Percentiles rank a stretch among this genome's conserved stretches.
Evolutionary conservation across 2,113 vertebrate species (phyloP).

Genomic region (Notarius quadriscutis): DNA sequence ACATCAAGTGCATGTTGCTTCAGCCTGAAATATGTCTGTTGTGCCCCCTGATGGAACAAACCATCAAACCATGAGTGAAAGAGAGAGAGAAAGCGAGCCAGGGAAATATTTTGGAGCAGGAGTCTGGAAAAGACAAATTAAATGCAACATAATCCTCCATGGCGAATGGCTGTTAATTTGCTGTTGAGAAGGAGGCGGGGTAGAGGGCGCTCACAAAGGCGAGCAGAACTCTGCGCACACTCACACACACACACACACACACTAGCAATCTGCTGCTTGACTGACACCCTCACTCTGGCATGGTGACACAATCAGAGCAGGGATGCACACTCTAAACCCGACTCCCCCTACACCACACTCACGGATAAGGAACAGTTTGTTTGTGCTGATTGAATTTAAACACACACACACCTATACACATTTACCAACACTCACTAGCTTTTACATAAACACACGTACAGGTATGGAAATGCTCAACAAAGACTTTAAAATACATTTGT

Average conservation of each 20-base stretch:
- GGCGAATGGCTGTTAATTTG: slow-evolving; percentile 35
- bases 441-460: not conserved
- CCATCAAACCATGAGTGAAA: not conserved
- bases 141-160: slow-evolving; percentile 42
- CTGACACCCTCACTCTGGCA: slow-evolving; percentile 30
- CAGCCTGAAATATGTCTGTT: not conserved
- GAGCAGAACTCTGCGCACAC: slow-evolving; percentile 27
- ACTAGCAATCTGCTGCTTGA: slow-evolving; percentile 22
- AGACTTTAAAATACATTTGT: not conserved
- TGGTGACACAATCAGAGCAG: slow-evolving; percentile 37
- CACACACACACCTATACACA: slow-evolving; percentile 3
- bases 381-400: not conserved
- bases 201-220: slow-evolving; percentile 15
- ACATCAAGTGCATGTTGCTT: not conserved
- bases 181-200: slow-evolving; percentile 33
- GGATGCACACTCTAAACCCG: not conserved
- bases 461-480: not conserved
- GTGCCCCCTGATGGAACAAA: slow-evolving; percentile 15
- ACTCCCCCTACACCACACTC: not conserved
- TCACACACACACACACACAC: slow-evolving; percentile 10
- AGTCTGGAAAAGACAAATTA: slow-evolving; percentile 40
- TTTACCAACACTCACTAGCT: not conserved
- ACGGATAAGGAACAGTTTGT: not conserved
- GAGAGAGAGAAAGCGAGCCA: not conserved
- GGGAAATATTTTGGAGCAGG: slow-evolving; percentile 9